Evolutionary conservation across 1,140 invertebrate species (phyloP), one percentile per base, ranked within the genome.

Genomic region (Drosophila tristis): DNA sequence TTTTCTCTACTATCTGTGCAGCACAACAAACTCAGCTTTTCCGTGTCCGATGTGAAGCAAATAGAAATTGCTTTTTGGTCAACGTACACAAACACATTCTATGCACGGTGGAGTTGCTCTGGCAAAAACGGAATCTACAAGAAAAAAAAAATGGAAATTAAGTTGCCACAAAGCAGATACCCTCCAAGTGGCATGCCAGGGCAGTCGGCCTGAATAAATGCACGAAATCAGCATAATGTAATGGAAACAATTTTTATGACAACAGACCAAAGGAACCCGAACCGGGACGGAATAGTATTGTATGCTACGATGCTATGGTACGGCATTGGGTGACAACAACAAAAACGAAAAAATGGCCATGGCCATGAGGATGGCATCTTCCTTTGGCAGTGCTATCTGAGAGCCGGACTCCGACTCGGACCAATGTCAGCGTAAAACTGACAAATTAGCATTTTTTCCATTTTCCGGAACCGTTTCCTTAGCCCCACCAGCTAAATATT

Each of bases 401-500:
- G 65, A 47, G 60, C 39, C 35, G 16, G 23, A 20, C 50, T 16
- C 23, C 48, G 48, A 26, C 50, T 58, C 48, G 53, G 82, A 79
- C 84, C 84, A 87, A 87, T 87, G 82, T 89, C 84, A 89, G 84
- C 62, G 80, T 89, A 89, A 89, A 89, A 89, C 84, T 89, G 84
- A 89, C 84, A 89, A 89, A 89, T 89, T 89, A 90, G 85, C 84
- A 89, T 89, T 89, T 89, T 89, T 89, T 84, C 79, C 85, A 89
- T 89, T 89, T 87, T 67, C 73, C 70, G 62, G 57, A 87, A 57
- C 78, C 45, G 54, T 15, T 15, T 20, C 47, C 25, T 8, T n/a
- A 4, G 25, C 25, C 55, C 56, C 29, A 67, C 29, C 80, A 62
- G 84, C 84, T 90, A 90, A 89, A 89, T 89, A 89, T 89, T 89